Evolutionary conservation across 2,797 vertebrate species (phyloP).

Genomic region (Chelon labrosus): DNA sequence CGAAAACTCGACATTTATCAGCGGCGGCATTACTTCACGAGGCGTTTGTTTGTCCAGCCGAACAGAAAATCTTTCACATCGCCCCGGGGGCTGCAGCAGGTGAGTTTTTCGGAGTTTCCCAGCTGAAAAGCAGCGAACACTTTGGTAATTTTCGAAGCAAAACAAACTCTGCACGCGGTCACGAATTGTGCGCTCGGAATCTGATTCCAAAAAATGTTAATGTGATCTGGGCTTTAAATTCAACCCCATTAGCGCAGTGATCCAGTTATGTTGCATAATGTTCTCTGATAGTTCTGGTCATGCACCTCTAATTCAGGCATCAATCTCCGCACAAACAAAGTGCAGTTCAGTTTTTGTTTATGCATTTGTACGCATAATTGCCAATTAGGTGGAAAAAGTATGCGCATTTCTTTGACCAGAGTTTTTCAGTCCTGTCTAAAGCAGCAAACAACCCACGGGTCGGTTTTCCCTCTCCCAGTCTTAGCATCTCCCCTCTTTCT

Average conservation of each 20-base stretch:
- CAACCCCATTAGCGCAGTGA: conserved; percentile 1
- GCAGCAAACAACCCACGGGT: conserved; percentile 12
- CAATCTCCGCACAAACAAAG: conserved; percentile 17
- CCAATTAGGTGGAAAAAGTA: conserved; percentile 19
- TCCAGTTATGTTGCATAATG: conserved; percentile 2
- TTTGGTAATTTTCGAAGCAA: conserved; percentile 33
- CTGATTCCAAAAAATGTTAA: not conserved
- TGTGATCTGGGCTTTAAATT: not conserved
- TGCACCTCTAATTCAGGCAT: conserved; percentile 30
- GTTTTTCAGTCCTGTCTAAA: conserved; percentile 10
- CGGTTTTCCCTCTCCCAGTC: conserved; percentile 23
- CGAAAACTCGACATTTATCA: conserved; percentile 26
- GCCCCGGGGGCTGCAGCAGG: conserved; percentile 41
- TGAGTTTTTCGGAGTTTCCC: conserved; percentile 20
- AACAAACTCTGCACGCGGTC: conserved; percentile 9
- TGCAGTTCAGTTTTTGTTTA: conserved; percentile 3
- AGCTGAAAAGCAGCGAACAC: not conserved
- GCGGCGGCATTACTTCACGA: conserved; percentile 26
- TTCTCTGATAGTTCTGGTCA: conserved; percentile 21
- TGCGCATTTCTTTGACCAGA: conserved; percentile 13
- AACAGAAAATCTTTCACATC: conserved; percentile 48
- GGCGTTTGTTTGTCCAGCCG: conserved; percentile 59
- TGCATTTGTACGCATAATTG: conserved; percentile 19
- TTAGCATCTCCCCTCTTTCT: conserved; percentile 48
- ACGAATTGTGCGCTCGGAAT: not conserved